Evolutionary conservation across 2,888 invertebrate genomes (phyloP), one percentile per base, ranked within the genome.

Genomic region (Hypercompe scribonia): DNA sequence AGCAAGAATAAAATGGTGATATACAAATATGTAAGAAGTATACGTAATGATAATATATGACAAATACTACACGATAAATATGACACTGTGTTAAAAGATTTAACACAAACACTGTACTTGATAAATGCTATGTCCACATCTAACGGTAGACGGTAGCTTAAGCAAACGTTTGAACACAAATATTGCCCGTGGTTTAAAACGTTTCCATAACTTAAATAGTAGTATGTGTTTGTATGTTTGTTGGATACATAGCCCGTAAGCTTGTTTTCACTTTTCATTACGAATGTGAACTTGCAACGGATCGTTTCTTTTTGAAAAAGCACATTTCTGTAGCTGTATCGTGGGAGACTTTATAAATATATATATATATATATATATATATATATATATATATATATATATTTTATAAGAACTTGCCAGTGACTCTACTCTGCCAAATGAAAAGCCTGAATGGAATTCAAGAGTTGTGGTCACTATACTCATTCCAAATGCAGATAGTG

Each of bases 121-220:
- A 31, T 61, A 69, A 69, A 61, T 61, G 31, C 58, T 58, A 61
- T 31, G 31, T 28, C 54, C 18, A 61, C 7, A 69, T 31, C 24
- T n/a, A 18, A 15, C 50, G n/a, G 2, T 36, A 54, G 69, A 69
- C 73, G 61, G 69, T 34, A 61, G 69, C 73, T 65, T 68, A 28
- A 58, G 21, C 31, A 71, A 74, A 71, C 63, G 33, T 33, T 73
- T 68, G 34, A 65, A n/a, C 24, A 39, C 61, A 69, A 73, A 73
- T 73, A 73, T 73, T 73, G 50, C 24, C 61, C 24, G 31, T 65
- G 34, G n/a, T 58, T 68, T 69, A 65, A 58, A 31, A 70, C 61
- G 42, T 31, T 63, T 36, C 28, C 70, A 70, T 65, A 71, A 28
- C 8, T 50, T 50, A 33, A 34, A 33, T n/a, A 34, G 15, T 33